A percentile compares a stretch with the other conserved stretches of the same genome.
phyloP scores from a whole-genome alignment of 2,797 vertebrate genomes.

The Thunnus albacares region DNA sequence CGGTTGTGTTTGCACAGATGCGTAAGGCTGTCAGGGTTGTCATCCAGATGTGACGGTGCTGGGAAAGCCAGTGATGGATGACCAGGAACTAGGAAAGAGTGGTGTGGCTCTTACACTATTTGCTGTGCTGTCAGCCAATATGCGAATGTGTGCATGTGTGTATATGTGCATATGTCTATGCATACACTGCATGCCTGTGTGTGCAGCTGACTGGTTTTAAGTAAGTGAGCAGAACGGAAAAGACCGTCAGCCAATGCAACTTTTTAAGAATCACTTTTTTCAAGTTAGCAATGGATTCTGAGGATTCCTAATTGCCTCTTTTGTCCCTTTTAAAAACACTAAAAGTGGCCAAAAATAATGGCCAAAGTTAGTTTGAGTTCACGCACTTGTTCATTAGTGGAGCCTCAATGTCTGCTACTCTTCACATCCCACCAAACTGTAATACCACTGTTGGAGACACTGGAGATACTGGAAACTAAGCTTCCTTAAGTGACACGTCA shows the following conservation, averaged over 20 bases:
- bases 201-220: constrained; percentile 43
- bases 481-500: constrained; percentile 78
- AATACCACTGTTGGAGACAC: constrained; percentile 74
- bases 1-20: constrained; percentile 78
- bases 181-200: constrained; percentile 31
- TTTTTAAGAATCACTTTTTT: constrained; percentile 59
- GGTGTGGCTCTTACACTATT: constrained; percentile 43
- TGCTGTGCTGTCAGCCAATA: constrained; percentile 22
- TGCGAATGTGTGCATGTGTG: constrained; percentile 6
- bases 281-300: constrained; percentile 55
- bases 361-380: constrained; percentile 64
- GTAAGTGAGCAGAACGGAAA: constrained; percentile 62
- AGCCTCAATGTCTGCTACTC: constrained; percentile 78
- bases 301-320: constrained; percentile 63
- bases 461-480: constrained; percentile 78
- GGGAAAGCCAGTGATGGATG: constrained; percentile 79
- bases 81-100: constrained; percentile 62
- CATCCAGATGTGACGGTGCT: constrained; percentile 75
- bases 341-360: constrained; percentile 72
- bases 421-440: constrained; percentile 71
- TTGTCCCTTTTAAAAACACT: constrained; percentile 73
- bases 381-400: constrained; percentile 79
- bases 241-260: constrained; percentile 60
- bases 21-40: constrained; percentile 65
- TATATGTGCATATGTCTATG: constrained; percentile 4